Conservation (phyloP, 2,797 vertebrate genomes). For the Pseudochromis fuscus region DNA sequence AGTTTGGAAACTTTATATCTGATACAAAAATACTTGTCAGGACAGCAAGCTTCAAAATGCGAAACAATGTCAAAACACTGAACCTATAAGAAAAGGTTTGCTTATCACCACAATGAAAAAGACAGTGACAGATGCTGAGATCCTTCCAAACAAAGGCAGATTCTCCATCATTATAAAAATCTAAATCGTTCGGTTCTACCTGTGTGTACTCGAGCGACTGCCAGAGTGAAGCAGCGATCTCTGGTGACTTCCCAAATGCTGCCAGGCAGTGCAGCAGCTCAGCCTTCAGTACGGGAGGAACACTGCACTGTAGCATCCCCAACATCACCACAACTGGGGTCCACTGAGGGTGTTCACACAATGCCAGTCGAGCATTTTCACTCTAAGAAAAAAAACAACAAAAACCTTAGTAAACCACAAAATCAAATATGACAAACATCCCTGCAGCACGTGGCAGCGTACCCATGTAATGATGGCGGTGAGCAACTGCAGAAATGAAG, state of each 20-base stretch:
- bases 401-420: background rate
- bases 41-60: background rate
- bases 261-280: slow-evolving; percentile 91
- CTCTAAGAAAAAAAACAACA: slow-evolving; percentile 81
- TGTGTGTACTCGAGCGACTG: slow-evolving; percentile 98
- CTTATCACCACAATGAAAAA: too few relatives aligned
- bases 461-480: slow-evolving; percentile 96
- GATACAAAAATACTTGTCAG: background rate
- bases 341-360: slow-evolving; percentile 99
- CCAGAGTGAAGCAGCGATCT: slow-evolving; percentile 97
- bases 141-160: background rate
- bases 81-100: too few relatives aligned
- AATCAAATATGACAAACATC: background rate
- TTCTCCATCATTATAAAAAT: background rate
- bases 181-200: slow-evolving; percentile 67
- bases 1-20: background rate
- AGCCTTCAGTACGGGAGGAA: slow-evolving; percentile 93
- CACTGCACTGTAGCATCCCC: slow-evolving; percentile 95
- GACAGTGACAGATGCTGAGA: too few relatives aligned
- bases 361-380: slow-evolving; percentile 96
- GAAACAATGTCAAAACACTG: background rate
- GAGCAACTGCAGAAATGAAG: slow-evolving; percentile 93
- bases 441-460: slow-evolving; percentile 20
- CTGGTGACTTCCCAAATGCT: slow-evolving; percentile 98
- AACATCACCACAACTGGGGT: slow-evolving; percentile 95